Evolutionary conservation across 1,140 invertebrate genomes (phyloP), one percentile per base, ranked within the genome.

Genomic region (Panagrolaimus sp.): DNA sequence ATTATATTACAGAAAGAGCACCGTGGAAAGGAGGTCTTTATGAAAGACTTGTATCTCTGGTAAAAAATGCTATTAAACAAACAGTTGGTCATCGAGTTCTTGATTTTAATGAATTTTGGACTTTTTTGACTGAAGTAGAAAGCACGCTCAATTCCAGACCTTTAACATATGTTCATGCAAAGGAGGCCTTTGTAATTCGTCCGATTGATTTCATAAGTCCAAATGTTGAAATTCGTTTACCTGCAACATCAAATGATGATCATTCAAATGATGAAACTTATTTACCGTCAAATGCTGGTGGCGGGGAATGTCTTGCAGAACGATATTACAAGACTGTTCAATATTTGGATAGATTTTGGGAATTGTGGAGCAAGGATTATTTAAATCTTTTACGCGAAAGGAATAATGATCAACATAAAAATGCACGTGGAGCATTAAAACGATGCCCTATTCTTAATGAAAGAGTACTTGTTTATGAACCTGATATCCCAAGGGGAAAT

Each of bases 11-110:
- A 15, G 21, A 21, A 8, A 17, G 43, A 5, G 7, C 65, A 5
- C 65, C 65, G 8, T 66, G 65, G 65, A 32, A 38, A 66, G 65
- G 65, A 14, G 65, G 65, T 17, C 6, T 32, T 44, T 66, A 38
- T 7, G 65, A 66, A 58, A 21, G 65, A 24, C 65, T 66, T 7
- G 15, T 66, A n/a, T 12, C 14, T 14, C 12, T 44, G 14, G 65
- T 66, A 12, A 66, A 66, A 44, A 21, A 12, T 15, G 44, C 32
- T 15, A n/a, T 66, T 8, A 45, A 58, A 28, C 26, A 66, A 24
- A 14, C 12, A 6, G 47, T 52, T 14, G 47, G 47, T 5, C 47
- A 21, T 21, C 4, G 47, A 4, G n/a, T 21, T 3, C 24, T 17
- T 21, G 12, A 52, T 14, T 15, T 17, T 10, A 21, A 52, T 14